phyloP scores from a whole-genome alignment of 2,113 vertebrate genomes.

The Otocyon megalotis region DNA sequence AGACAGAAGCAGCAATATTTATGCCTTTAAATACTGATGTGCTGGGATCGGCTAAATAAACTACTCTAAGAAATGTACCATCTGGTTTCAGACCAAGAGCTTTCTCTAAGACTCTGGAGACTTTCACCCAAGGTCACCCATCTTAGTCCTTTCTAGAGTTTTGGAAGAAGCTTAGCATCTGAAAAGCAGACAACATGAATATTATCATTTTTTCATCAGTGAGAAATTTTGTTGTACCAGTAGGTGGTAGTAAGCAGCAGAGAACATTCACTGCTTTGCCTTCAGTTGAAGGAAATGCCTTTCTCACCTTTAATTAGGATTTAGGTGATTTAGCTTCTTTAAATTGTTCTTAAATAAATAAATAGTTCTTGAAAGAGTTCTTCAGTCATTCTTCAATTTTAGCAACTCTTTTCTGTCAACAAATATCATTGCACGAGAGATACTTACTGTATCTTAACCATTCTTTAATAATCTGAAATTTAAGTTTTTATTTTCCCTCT shows the following conservation, averaged over 20 bases:
- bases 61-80: conserved; percentile 12
- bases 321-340: conserved; percentile 4
- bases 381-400: conserved; percentile 26
- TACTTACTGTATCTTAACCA: not conserved
- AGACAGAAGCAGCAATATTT: conserved; percentile 66
- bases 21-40: conserved; percentile 71
- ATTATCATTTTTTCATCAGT: not conserved
- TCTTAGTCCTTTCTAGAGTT: not conserved
- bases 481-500: conserved; percentile 19
- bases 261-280: conserved; percentile 14
- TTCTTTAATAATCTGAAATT: conserved; percentile 49
- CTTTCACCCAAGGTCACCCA: conserved; percentile 40
- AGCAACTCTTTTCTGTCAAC: not conserved
- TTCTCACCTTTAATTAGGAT: conserved; percentile 38
- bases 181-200: conserved; percentile 6
- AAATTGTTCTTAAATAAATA: conserved; percentile 46
- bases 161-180: not conserved
- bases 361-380: conserved; percentile 17
- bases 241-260: conserved; percentile 20
- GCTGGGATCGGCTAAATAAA: conserved; percentile 61
- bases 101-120: conserved; percentile 11
- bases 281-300: not conserved
- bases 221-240: not conserved
- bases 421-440: not conserved
- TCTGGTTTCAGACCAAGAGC: conserved; percentile 44